A percentile compares a stretch with the other conserved stretches of the same genome.
Evolutionary conservation across 2,113 vertebrate genomes (phyloP).

Genomic region (Python bivittatus): DNA sequence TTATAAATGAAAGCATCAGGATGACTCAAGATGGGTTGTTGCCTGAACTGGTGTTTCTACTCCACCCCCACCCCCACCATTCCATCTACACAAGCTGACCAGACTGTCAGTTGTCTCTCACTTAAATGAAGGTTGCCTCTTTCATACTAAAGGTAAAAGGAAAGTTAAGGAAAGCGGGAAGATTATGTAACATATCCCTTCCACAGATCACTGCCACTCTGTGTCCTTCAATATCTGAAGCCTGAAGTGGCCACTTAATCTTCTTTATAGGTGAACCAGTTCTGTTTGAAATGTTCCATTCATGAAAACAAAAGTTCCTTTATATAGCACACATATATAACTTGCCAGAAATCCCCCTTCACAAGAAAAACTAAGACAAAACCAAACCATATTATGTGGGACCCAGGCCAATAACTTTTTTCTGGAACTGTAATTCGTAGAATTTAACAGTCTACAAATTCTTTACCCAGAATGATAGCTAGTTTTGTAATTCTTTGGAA

Average conservation of each 20-base stretch:
- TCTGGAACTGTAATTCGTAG: constrained; percentile 31
- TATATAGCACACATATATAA: not conserved
- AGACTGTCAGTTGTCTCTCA: not conserved
- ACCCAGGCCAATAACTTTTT: constrained; percentile 17
- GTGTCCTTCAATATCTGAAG: not conserved
- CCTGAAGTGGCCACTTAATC: not conserved
- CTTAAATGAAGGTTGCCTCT: not conserved
- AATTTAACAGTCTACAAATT: not conserved
- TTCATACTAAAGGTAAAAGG: not conserved
- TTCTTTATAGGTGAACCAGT: not conserved
- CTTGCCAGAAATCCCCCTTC: not conserved
- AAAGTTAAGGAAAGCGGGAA: not conserved
- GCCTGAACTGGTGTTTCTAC: no score
- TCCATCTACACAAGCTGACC: not conserved
- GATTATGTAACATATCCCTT: not conserved
- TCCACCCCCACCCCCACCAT: not conserved
- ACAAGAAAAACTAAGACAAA: not conserved
- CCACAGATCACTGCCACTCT: not conserved
- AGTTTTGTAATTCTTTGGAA: constrained; percentile 1
- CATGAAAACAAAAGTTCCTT: not conserved
- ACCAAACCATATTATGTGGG: constrained; percentile 10
- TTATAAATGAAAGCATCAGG: not conserved
- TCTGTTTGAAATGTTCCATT: not conserved
- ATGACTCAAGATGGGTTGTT: not conserved
- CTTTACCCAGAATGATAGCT: not conserved